Conservation (phyloP, 2,888 invertebrate genomes). For the Leucania comma region DNA sequence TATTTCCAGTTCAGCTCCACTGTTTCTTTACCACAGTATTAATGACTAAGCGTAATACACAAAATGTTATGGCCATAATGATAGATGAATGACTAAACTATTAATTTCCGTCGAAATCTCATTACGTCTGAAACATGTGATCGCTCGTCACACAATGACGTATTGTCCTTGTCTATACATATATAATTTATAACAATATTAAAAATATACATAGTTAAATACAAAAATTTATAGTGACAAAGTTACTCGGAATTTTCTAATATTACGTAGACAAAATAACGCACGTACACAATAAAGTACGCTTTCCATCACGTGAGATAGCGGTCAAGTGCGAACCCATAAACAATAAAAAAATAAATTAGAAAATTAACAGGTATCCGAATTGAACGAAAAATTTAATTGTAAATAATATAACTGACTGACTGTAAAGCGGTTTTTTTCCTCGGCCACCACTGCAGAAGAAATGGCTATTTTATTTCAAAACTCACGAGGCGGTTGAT, state of each 20-base stretch:
- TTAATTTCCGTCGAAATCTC: constrained; percentile 11
- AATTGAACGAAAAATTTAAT: too few relatives aligned
- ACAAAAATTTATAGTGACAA: not conserved
- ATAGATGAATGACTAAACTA: not conserved
- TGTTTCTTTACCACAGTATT: not conserved
- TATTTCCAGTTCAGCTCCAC: not conserved
- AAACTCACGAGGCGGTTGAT: too few relatives aligned
- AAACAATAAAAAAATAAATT: too few relatives aligned
- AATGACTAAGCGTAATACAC: not conserved
- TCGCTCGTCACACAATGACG: not conserved
- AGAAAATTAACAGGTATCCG: too few relatives aligned
- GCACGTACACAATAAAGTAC: too few relatives aligned
- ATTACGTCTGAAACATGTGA: constrained; percentile 10
- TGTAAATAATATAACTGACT: too few relatives aligned
- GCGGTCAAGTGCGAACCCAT: too few relatives aligned
- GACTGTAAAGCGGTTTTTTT: too few relatives aligned
- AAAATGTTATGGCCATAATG: not conserved
- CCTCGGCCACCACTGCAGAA: too few relatives aligned
- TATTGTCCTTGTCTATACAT: not conserved
- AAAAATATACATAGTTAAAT: not conserved
- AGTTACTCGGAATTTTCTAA: not conserved
- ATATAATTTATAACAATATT: constrained; percentile 7
- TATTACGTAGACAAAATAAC: too few relatives aligned
- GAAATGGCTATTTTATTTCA: too few relatives aligned
- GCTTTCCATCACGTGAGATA: too few relatives aligned